Evolutionary conservation across 2,113 vertebrate species (phyloP).

Genomic region (Seriola aureovittata): DNA sequence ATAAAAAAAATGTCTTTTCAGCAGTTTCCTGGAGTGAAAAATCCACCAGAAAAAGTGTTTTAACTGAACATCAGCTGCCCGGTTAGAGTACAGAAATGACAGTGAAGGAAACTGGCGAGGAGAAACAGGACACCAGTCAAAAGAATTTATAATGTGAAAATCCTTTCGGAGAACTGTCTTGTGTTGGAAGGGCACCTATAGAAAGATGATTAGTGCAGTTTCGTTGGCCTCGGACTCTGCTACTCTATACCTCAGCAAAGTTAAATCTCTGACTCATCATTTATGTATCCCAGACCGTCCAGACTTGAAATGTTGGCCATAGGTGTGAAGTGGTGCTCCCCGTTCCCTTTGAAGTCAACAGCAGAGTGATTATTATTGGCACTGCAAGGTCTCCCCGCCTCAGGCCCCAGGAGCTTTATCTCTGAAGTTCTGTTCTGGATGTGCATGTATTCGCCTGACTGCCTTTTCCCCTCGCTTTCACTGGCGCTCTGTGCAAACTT

Average conservation of each 20-base stretch:
- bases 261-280: constrained; percentile 85
- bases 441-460: constrained; percentile 61
- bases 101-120: constrained; percentile 13
- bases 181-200: constrained; percentile 22
- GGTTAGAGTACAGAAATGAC: constrained; percentile 33
- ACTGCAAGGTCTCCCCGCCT: constrained; percentile 47
- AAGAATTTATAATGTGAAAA: constrained; percentile 42
- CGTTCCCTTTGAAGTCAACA: constrained; percentile 75
- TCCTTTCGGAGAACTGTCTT: neutral
- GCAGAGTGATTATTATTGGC: constrained; percentile 77
- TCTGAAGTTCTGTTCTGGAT: constrained; percentile 71
- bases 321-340: constrained; percentile 66
- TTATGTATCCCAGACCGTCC: constrained; percentile 80
- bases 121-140: constrained; percentile 25
- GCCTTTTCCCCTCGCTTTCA: constrained; percentile 43
- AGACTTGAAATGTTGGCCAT: constrained; percentile 70
- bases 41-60: constrained; percentile 3
- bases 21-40: neutral
- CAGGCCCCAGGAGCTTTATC: constrained; percentile 54
- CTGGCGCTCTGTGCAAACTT: constrained; percentile 19
- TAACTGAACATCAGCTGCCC: constrained; percentile 58
- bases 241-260: constrained; percentile 42
- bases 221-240: neutral
- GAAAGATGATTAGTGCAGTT: constrained; percentile 36
- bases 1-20: constrained; percentile 24